Evolutionary conservation across 2,888 invertebrate species (phyloP).

Genomic region (Acanthoscelides obtectus): DNA sequence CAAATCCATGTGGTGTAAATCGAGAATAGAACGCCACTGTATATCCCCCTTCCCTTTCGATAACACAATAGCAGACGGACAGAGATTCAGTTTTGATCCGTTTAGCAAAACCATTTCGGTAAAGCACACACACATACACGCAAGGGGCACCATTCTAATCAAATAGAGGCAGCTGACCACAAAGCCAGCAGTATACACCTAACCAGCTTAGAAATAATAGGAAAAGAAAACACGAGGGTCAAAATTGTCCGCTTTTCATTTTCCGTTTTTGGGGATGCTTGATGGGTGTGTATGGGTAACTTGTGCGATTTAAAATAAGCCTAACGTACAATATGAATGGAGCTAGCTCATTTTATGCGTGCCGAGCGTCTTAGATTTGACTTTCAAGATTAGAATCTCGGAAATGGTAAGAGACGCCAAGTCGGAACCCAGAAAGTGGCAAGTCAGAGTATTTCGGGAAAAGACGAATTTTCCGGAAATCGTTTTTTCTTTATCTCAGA

Average conservation of each 20-base stretch:
- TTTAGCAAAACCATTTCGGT: constrained; percentile 1
- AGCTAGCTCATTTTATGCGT: too few species aligned
- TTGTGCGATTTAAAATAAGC: too few species aligned
- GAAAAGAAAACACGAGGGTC: background rate
- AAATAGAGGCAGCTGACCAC: constrained; percentile 4
- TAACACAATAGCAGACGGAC: constrained; percentile 1
- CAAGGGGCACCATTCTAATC: constrained; percentile 3
- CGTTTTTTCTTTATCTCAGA: too few species aligned
- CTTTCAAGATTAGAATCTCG: too few species aligned
- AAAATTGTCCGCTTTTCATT: background rate
- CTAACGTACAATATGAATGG: too few species aligned
- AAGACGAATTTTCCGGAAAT: too few species aligned
- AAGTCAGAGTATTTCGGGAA: too few species aligned
- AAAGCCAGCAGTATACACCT: background rate
- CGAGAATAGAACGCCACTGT: background rate
- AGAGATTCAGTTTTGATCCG: constrained; percentile 2
- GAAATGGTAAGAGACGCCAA: too few species aligned
- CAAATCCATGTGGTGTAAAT: background rate
- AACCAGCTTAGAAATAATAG: background rate
- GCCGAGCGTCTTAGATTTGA: too few species aligned
- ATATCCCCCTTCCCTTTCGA: background rate
- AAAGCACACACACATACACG: constrained; percentile 2
- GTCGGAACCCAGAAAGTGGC: too few species aligned
- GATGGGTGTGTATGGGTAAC: background rate
- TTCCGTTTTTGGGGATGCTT: background rate